Base-by-base conservation (phyloP, 2,797 vertebrate species). In the Mallotus villosus region DNA sequence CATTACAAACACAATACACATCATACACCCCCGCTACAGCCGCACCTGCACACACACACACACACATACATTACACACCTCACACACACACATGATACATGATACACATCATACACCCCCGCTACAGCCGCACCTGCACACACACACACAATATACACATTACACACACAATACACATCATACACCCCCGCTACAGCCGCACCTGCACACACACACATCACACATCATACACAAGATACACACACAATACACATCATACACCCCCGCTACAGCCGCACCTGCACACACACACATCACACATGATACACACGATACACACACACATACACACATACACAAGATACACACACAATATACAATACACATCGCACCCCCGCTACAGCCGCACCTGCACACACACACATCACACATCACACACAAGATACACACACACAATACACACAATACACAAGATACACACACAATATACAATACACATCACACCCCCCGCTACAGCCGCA, bases 161-260 rank as follows among this genome's bases (percentile, higher is more conserved):
- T n/a, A 78, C 24, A 73, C 6, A 61, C 53, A 57, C 46, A 71
- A 75, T 11, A 64, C 58, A 80, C 64, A 76, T 55, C 4, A 25
- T 98, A 98, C 83, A 99, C 97, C 34, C 96, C 96, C 0, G 97
- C 97, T 60, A 99, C 96, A 0, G 96, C 96, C 0, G 96, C 97
- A 86, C 97, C 97, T 99, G 78, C 64, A 67, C 0, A 34, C 55
- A 60, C 21, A 71, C 24, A 24, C 12, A 41, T n/a, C n/a, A n/a
- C n/a, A n/a, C n/a, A n/a, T n/a, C n/a, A 3, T n/a, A 70, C 1
- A 71, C 25, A 71, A 51, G n/a, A n/a, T n/a, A 78, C 24, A 73
- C 6, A 61, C 53, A 57, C 46, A 71, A 75, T 11, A 64, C 58
- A 80, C 64, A 76, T 55, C 4, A 25, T 98, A 98, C 83, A 99